These are phyloP conservation scores for Gymnobelideus leadbeateri DNA, from an alignment of 2,113 vertebrate species.

Conservation along the genomic window DNA sequence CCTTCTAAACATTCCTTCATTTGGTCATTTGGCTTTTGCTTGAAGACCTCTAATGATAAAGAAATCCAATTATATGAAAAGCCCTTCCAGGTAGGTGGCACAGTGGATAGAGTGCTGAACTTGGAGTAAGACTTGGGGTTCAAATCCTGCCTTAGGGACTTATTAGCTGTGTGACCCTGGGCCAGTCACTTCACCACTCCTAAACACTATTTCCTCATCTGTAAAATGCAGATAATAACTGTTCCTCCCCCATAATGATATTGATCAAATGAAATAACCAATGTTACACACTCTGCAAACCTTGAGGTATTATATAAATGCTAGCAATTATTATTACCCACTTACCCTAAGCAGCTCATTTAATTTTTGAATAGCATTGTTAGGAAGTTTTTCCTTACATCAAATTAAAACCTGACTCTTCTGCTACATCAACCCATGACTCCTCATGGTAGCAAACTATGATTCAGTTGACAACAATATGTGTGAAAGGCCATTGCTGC, in stretches of 20 bases:
- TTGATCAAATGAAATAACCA: neutral
- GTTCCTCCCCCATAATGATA: neutral
- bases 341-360: neutral
- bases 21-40: neutral
- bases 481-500: neutral
- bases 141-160: neutral
- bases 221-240: neutral
- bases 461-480: neutral
- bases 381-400: neutral
- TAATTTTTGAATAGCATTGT: neutral
- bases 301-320: neutral
- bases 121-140: neutral
- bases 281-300: neutral
- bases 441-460: slow-evolving; percentile 22
- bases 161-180: neutral
- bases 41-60: neutral
- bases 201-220: neutral
- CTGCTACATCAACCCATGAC: neutral
- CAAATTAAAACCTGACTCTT: neutral
- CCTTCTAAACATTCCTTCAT: neutral
- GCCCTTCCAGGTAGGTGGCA: neutral
- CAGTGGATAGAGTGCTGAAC: neutral
- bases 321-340: neutral
- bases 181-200: neutral
- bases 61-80: neutral